Conservation (phyloP, 2,113 vertebrate species). For the Morphnarchus princeps region DNA sequence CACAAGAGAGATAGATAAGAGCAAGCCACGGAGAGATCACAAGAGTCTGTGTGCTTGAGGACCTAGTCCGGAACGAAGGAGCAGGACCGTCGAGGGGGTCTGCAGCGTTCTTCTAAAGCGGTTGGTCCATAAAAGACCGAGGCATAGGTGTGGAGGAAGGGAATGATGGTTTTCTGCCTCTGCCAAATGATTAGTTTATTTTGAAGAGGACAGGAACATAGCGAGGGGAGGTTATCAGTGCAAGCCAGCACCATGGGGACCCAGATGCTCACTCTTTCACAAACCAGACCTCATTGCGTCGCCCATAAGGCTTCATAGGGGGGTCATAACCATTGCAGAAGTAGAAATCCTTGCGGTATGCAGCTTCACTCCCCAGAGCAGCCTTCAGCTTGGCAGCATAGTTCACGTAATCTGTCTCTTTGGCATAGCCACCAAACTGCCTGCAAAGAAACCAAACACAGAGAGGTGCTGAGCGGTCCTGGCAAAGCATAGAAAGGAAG, state of each 20-base stretch:
- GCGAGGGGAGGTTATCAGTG: not conserved
- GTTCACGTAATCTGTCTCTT: constrained; percentile 79
- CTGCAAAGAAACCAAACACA: constrained; percentile 59
- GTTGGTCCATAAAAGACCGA: not conserved
- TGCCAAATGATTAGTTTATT: constrained; percentile 16
- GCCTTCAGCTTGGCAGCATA: constrained; percentile 79
- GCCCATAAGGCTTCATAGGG: constrained; percentile 86
- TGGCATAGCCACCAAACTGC: constrained; percentile 90
- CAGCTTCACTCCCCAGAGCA: constrained; percentile 80
- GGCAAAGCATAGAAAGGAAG: not conserved
- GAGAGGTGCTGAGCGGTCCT: not conserved
- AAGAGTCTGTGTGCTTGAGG: not conserved
- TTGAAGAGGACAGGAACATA: not conserved
- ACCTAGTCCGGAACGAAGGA: not conserved
- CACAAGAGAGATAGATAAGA: not conserved
- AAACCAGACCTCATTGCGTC: constrained; percentile 91
- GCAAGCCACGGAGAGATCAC: not conserved
- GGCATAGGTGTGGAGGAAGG: not conserved
- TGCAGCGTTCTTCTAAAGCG: not conserved
- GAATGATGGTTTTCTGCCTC: not conserved
- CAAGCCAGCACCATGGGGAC: not conserved
- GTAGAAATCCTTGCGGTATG: constrained; percentile 81
- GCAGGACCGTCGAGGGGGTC: not conserved
- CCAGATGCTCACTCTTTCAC: constrained; percentile 74
- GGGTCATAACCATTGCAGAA: constrained; percentile 88